These are phyloP conservation scores for Tethya wilhelma DNA, from an alignment of 37 sponge, comb jelly and placozoan species.

Conservation along the genomic window DNA sequence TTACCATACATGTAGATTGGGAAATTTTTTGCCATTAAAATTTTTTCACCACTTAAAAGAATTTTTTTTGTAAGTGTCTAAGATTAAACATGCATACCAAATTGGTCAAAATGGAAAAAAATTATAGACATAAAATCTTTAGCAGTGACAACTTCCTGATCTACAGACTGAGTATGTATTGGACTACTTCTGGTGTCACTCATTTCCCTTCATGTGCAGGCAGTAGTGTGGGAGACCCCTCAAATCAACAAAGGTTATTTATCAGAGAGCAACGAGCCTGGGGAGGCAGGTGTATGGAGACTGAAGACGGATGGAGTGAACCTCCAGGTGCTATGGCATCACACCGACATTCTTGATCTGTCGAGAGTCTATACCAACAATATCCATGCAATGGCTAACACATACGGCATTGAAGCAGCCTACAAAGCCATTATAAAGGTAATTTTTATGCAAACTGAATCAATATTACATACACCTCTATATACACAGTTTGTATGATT, in stretches of 20 bases:
- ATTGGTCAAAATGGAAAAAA: too few relatives aligned
- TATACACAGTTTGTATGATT: too few relatives aligned
- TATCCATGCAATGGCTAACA: conserved; percentile 79
- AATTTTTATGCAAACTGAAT: not conserved
- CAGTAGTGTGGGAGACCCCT: conserved; percentile 74
- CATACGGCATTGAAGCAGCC: conserved; percentile 94
- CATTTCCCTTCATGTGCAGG: conserved; percentile 15
- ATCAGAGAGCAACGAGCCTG: conserved; percentile 35
- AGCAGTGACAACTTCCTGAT: not conserved
- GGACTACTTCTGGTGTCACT: not conserved
- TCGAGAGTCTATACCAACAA: conserved; percentile 83
- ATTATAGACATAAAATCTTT: not conserved
- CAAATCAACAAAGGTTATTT: conserved; percentile 73
- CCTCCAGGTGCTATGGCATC: conserved; percentile 75
- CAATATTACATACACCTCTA: too few relatives aligned
- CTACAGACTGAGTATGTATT: not conserved
- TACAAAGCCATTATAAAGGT: conserved; percentile 76
- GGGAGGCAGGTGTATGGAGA: conserved; percentile 36
- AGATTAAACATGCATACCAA: too few relatives aligned
- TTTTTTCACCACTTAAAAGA: too few relatives aligned
- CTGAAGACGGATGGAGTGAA: conserved; percentile 91
- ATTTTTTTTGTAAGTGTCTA: too few relatives aligned
- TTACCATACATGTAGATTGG: too few relatives aligned
- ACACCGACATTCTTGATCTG: conserved; percentile 75
- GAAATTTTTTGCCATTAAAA: too few relatives aligned